Base-by-base conservation (phyloP, 1,140 invertebrate species). In the Dreissena rostriformis region DNA sequence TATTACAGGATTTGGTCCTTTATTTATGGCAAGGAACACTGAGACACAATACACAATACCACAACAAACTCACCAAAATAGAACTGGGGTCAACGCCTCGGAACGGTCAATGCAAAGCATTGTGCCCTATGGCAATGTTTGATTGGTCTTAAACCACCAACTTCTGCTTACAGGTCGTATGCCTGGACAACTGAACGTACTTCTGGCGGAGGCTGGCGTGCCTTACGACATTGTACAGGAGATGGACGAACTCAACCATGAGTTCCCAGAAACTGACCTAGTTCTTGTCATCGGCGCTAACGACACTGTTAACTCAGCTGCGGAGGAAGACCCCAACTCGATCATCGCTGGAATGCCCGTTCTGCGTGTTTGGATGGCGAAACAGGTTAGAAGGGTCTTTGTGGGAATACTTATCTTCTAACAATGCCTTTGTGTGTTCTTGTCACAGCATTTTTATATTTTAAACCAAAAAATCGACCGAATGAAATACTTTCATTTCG, bases 281-380 rank as follows among this genome's bases (percentile, higher is more conserved):
- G 96, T 96, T 0, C 93, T 98, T 19, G 97, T 98, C 26, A 98
- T 98, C 92, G 97, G 97, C 85, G 97, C 97, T 24, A 98, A 98
- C 93, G 97, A 98, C 91, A 98, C 97, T 0, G 97, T 98, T 4
- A 98, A 98, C 94, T 97, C 96, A 75, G 97, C 97, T 15, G 97
- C 97, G 39, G 96, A 98, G 93, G 97, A 98, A 88, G 97, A 98
- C 93, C 97, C 97, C 7, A 95, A 98, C 91, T 97, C 97, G 12
- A 97, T 97, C 52, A 98, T 98, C 87, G 97, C 97, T 68, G 97
- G 97, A 77, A 98, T 98, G 97, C 97, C 97, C 19, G 97, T 98
- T 1, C 94, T 98, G 6, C 95, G 96, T 94, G 97, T 98, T 0
- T 98, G 97, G 97, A 96, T 96, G 86, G 94, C 97, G 1, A 96